A percentile compares a stretch with the other conserved stretches of the same genome.
Evolutionary conservation across 2,797 vertebrate genomes (phyloP).

Genomic region (Hydrophis major): DNA sequence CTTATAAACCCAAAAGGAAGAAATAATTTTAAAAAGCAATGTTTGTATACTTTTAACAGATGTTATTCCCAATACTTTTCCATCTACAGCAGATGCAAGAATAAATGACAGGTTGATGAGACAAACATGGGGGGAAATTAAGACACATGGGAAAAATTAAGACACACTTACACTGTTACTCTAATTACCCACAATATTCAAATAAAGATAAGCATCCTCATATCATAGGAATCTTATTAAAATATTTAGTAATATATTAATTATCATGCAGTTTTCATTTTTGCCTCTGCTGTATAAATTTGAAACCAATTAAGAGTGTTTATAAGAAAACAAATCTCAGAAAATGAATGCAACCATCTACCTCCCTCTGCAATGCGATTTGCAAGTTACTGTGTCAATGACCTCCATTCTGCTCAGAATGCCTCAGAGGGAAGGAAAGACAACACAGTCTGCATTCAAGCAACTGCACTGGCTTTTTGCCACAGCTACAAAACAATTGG

Average conservation of each 20-base stretch:
- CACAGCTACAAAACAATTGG: background rate
- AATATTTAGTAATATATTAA: background rate
- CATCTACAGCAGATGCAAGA: constrained; percentile 18
- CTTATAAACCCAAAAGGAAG: background rate
- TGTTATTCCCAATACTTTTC: constrained; percentile 13
- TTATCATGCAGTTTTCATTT: background rate
- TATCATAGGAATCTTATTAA: background rate
- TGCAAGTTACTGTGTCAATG: constrained; percentile 15
- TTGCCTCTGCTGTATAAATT: background rate
- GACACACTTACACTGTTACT: background rate
- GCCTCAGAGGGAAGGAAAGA: background rate
- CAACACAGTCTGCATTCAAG: constrained; percentile 1
- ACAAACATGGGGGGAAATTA: constrained; percentile 7
- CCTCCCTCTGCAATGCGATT: constrained; percentile 7
- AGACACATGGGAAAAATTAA: constrained; percentile 18
- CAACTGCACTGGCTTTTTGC: constrained; percentile 5
- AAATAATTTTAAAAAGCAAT: background rate
- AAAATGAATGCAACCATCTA: constrained; percentile 13
- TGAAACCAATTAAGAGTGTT: constrained; percentile 2
- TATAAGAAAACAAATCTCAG: background rate
- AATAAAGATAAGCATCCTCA: background rate
- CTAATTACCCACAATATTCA: background rate
- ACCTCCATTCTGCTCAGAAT: constrained; percentile 29
- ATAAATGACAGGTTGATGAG: constrained; percentile 1
- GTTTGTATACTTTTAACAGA: background rate